A percentile compares a stretch with the other conserved stretches of the same genome.
These are phyloP conservation scores for Neelides folsomi DNA, from an alignment of 2,888 invertebrate genomes.

Conservation along the genomic window DNA sequence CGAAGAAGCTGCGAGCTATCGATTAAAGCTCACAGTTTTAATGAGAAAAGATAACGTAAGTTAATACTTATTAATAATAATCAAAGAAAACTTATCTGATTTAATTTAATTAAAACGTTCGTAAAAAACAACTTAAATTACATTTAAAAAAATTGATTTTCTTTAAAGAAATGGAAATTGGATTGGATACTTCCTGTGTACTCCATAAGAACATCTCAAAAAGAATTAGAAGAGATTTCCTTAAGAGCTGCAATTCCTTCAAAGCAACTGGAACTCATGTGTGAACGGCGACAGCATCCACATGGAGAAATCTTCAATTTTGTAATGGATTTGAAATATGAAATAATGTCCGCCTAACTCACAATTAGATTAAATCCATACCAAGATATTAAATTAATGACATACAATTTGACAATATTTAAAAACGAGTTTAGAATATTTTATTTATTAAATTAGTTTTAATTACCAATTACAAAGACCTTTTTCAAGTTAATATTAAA, in stretches of 20 bases:
- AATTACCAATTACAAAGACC: too few relatives aligned
- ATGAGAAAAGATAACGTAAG: constrained; percentile 22
- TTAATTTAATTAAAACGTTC: not conserved
- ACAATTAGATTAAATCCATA: too few relatives aligned
- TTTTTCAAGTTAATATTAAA: too few relatives aligned
- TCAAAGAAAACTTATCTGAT: not conserved
- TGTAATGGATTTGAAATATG: constrained; percentile 26
- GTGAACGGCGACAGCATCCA: constrained; percentile 16
- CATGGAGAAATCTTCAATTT: constrained; percentile 21
- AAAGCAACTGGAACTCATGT: constrained; percentile 17
- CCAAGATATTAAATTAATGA: too few relatives aligned
- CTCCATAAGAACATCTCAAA: constrained; percentile 9
- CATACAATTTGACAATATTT: too few relatives aligned
- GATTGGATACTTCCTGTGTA: constrained; percentile 26
- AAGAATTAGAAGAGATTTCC: constrained; percentile 12
- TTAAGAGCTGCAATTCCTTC: constrained; percentile 21
- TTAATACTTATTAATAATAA: not conserved
- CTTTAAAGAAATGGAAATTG: constrained; percentile 10
- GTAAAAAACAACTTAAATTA: too few relatives aligned
- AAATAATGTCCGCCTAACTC: constrained; percentile 11
- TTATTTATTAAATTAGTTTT: too few relatives aligned
- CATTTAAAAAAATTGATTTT: not conserved
- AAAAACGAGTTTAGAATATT: too few relatives aligned
- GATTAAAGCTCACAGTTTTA: constrained; percentile 21
- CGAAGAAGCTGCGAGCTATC: constrained; percentile 17